Evolutionary conservation across 2,113 vertebrate species (phyloP).

Genomic region (Amazona vittata): DNA sequence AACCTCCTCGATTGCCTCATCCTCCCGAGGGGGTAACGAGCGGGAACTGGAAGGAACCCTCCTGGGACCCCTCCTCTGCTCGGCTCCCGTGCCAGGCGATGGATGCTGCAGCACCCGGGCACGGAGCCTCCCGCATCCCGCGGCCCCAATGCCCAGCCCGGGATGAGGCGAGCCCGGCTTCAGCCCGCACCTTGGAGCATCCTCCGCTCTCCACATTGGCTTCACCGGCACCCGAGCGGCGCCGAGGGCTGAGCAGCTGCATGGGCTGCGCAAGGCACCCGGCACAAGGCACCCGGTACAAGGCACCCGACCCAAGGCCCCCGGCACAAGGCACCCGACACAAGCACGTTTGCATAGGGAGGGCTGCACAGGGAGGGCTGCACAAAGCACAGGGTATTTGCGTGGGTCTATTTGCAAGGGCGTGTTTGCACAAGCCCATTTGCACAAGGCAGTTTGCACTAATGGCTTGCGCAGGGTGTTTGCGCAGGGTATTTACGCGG

Average conservation of each 20-base stretch:
- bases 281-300: no score
- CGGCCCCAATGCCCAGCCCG: no score
- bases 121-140: background rate
- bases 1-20: conserved; percentile 38
- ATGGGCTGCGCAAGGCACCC: no score
- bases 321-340: no score
- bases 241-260: background rate
- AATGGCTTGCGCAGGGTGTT: background rate
- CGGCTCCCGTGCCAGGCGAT: background rate
- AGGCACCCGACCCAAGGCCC: no score
- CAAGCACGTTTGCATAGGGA: background rate
- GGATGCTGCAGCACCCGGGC: background rate
- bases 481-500: background rate
- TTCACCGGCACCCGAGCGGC: background rate
- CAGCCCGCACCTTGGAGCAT: background rate
- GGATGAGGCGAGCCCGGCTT: background rate
- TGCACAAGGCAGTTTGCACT: background rate
- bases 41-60: conserved; percentile 1
- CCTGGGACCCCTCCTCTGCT: background rate
- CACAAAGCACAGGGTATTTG: background rate
- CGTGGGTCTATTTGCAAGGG: no score
- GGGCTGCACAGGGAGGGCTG: background rate
- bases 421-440: background rate
- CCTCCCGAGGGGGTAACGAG: conserved; percentile 4
- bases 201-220: background rate